Percentiles rank a stretch among this genome's conserved stretches.
Evolutionary conservation across 2,113 vertebrate genomes (phyloP).

Genomic region (Laterallus jamaicensis): DNA sequence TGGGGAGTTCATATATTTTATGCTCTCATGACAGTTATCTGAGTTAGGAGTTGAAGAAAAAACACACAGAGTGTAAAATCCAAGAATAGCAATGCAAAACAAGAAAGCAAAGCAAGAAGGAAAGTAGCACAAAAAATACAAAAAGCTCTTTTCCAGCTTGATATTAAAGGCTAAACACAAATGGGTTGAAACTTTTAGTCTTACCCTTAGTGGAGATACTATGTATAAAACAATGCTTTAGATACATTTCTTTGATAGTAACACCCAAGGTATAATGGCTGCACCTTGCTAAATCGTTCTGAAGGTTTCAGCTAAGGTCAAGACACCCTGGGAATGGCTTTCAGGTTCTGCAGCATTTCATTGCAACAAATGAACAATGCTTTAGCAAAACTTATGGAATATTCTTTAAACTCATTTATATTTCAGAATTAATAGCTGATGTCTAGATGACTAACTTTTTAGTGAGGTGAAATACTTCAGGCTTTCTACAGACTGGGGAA

Average conservation of each 20-base stretch:
- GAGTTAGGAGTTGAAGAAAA: not conserved
- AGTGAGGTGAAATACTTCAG: not conserved
- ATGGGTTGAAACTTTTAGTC: not conserved
- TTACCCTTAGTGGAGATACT: not conserved
- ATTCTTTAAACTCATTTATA: not conserved
- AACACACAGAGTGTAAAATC: not conserved
- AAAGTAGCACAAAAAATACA: not conserved
- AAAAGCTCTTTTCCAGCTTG: not conserved
- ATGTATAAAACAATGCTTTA: not conserved
- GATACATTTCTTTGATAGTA: not conserved
- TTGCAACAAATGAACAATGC: not conserved
- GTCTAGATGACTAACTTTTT: not conserved
- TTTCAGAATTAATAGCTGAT: not conserved
- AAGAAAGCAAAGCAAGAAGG: not conserved
- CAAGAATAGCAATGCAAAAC: not conserved
- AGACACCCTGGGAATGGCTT: not conserved
- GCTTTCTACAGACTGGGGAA: not conserved
- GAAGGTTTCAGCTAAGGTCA: not conserved
- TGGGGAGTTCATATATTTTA: not conserved
- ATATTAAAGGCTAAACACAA: not conserved
- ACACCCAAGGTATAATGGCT: not conserved
- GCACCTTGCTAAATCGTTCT: not conserved
- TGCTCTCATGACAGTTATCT: not conserved
- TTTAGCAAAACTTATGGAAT: not conserved
- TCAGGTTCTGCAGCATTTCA: not conserved